Evolutionary conservation across 2,797 vertebrate genomes (phyloP).

Genomic region (Helarctos malayanus): DNA sequence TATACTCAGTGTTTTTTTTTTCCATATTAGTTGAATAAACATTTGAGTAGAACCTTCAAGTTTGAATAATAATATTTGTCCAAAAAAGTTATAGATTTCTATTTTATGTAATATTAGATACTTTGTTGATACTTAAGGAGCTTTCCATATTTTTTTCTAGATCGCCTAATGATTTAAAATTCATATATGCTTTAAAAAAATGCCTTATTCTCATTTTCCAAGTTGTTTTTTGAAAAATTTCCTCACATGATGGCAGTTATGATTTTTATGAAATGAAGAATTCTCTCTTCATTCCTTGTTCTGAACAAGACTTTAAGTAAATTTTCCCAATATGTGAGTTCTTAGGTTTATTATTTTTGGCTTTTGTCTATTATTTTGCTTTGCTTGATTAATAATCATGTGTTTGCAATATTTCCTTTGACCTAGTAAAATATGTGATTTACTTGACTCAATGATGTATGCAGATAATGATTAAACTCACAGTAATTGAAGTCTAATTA

Average conservation of each 20-base stretch:
- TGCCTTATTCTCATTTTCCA: neutral
- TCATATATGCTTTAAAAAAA: neutral
- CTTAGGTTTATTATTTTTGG: neutral
- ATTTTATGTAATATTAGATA: neutral
- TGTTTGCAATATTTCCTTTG: slow-evolving; percentile 32
- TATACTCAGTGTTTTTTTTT: neutral
- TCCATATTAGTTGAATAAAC: neutral
- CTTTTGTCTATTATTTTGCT: neutral
- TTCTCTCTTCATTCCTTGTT: neutral
- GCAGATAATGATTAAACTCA: neutral
- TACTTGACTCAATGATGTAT: slow-evolving; percentile 4
- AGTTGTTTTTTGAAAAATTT: neutral
- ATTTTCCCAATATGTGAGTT: neutral
- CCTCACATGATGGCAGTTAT: neutral
- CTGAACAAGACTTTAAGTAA: neutral
- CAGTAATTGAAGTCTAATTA: slow-evolving; percentile 6
- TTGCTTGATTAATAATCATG: neutral
- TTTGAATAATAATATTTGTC: slow-evolving; percentile 2
- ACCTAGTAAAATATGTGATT: slow-evolving; percentile 42
- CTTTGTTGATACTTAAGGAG: neutral
- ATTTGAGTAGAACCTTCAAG: neutral
- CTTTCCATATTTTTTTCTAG: neutral
- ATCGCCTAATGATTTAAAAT: slow-evolving; percentile 46
- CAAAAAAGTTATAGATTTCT: neutral
- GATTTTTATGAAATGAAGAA: neutral